Conservation (phyloP, 2,113 vertebrate genomes). For the Herpetotheres cachinnans region DNA sequence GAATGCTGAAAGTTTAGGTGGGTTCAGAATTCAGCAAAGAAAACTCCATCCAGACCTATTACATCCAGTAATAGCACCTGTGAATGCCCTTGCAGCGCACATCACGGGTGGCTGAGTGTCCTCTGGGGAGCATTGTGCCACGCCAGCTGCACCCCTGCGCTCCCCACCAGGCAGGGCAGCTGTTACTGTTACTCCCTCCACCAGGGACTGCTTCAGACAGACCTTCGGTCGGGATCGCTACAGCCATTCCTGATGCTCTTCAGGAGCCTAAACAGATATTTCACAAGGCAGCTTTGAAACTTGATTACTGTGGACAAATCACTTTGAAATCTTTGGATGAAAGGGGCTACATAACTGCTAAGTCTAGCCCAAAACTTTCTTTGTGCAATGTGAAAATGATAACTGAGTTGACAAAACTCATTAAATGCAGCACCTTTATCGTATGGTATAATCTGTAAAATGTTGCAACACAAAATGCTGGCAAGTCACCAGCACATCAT, state of each 20-base stretch:
- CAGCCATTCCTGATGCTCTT: not conserved
- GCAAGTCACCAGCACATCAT: not conserved
- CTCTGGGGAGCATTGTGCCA: not conserved
- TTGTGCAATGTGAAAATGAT: not conserved
- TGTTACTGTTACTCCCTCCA: fast-evolving
- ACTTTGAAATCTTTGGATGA: not conserved
- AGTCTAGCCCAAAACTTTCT: not conserved
- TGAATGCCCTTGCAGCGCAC: not conserved
- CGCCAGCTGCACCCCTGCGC: fast-evolving
- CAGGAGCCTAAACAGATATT: not conserved
- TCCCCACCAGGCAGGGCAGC: not conserved
- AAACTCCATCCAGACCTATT: not conserved
- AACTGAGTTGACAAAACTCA: constrained; percentile 8
- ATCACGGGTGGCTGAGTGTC: fast-evolving
- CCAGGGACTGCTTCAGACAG: not conserved
- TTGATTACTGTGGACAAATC: not conserved
- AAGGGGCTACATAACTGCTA: not conserved
- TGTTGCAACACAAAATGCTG: constrained; percentile 2
- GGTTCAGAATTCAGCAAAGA: not conserved
- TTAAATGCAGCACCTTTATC: constrained; percentile 22
- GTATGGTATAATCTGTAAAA: not conserved
- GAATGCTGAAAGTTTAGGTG: not conserved
- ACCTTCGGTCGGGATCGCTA: fast-evolving
- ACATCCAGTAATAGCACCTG: not conserved
- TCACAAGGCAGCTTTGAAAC: not conserved